These are phyloP conservation scores for Drosophila kurseongensis DNA, from an alignment of 1,140 invertebrate genomes.

Conservation along the genomic window DNA sequence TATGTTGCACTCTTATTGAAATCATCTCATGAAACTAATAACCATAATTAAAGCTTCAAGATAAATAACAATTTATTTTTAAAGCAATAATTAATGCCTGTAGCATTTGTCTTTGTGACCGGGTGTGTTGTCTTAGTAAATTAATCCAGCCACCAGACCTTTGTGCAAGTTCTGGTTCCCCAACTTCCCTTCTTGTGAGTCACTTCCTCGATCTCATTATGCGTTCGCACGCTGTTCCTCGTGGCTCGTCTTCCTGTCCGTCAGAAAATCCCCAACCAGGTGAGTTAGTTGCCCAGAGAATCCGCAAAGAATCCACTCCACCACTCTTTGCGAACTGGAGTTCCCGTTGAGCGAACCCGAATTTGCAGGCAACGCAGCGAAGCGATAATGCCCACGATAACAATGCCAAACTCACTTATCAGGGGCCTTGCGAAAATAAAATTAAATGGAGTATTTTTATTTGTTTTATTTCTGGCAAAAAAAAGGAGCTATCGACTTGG, in stretches of 20 bases:
- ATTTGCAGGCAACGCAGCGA: background rate
- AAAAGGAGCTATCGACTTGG: conserved; percentile 71
- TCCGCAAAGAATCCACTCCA: background rate
- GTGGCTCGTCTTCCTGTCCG: conserved; percentile 24
- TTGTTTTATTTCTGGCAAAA: too few relatives aligned
- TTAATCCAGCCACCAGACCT: conserved; percentile 9
- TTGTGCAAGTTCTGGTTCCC: conserved; percentile 5
- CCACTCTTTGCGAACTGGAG: background rate
- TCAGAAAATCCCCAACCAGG: conserved; percentile 4
- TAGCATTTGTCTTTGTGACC: background rate
- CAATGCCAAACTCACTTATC: conserved; percentile 6
- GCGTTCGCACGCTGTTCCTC: conserved; percentile 44
- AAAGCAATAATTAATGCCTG: conserved; percentile 1
- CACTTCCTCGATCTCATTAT: conserved; percentile 43
- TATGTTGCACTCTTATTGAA: too few relatives aligned
- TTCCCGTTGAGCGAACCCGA: conserved; percentile 15
- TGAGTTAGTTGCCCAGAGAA: background rate
- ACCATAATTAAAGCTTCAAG: background rate
- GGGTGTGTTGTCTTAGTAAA: background rate
- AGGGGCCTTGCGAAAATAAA: background rate
- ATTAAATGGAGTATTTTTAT: background rate
- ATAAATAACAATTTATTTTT: conserved; percentile 1
- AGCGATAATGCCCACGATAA: conserved; percentile 2
- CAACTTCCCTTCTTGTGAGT: conserved; percentile 27
- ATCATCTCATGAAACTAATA: background rate